Conservation (phyloP, 2,888 invertebrate species). For the Brenthis daphne region DNA sequence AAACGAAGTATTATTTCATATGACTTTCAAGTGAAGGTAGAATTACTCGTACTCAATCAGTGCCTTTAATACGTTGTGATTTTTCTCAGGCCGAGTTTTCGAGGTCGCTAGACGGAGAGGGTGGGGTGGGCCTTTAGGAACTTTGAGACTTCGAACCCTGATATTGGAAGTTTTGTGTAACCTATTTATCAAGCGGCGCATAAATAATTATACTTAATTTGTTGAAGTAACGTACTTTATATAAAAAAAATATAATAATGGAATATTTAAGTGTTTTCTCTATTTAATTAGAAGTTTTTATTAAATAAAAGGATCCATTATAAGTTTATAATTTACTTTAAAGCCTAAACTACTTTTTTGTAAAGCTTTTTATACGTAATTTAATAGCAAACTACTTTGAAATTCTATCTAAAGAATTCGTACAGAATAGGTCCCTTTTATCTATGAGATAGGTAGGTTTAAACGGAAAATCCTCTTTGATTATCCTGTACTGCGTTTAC, state of each 20-base stretch:
- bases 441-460: too few relatives aligned
- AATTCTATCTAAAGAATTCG: too few relatives aligned
- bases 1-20: not conserved
- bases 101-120: slow-evolving; percentile 57
- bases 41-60: not conserved
- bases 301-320: too few relatives aligned
- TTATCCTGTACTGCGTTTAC: slow-evolving; percentile 33
- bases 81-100: slow-evolving; percentile 61
- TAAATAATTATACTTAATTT: slow-evolving; percentile 18
- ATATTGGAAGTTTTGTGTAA: slow-evolving; percentile 20
- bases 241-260: slow-evolving; percentile 8
- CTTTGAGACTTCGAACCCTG: slow-evolving; percentile 22
- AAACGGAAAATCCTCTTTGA: not conserved
- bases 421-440: too few relatives aligned
- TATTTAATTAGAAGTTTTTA: not conserved
- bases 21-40: slow-evolving; percentile 1
- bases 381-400: too few relatives aligned
- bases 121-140: slow-evolving; percentile 29
- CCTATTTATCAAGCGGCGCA: slow-evolving; percentile 22
- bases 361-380: too few relatives aligned
- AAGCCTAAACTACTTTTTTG: too few relatives aligned
- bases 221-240: slow-evolving; percentile 14
- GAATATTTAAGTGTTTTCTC: not conserved
- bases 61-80: slow-evolving; percentile 32
- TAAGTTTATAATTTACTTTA: too few relatives aligned